Conservation (phyloP, 2,888 invertebrate species). For the Leptopilina drosophilae region DNA sequence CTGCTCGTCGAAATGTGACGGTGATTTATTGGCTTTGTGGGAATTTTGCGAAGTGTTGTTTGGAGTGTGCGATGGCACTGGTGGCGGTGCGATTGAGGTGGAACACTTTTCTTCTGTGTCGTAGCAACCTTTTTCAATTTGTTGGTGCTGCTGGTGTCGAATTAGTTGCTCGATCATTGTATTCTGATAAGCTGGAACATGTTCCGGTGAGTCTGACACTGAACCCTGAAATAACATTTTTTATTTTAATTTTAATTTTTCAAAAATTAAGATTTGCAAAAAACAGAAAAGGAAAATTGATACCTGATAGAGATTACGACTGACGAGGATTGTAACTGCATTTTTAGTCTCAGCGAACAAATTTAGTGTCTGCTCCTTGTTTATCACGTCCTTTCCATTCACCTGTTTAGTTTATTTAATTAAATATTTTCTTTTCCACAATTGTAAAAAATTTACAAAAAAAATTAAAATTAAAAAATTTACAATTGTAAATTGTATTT, state of each 20-base stretch:
- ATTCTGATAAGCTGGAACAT: slow-evolving; percentile 77
- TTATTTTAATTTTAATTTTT: background rate
- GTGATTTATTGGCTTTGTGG: slow-evolving; percentile 40
- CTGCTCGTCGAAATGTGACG: slow-evolving; percentile 66
- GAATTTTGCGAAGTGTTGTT: slow-evolving; percentile 46
- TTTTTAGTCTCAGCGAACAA: slow-evolving; percentile 80
- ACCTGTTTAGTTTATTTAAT: slow-evolving; percentile 70
- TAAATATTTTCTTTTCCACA: slow-evolving; percentile 21
- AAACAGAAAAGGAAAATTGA: slow-evolving; percentile 46
- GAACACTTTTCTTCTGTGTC: slow-evolving; percentile 67
- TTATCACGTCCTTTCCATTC: slow-evolving; percentile 81
- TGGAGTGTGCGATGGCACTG: slow-evolving; percentile 72
- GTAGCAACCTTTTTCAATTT: slow-evolving; percentile 57
- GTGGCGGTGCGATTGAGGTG: slow-evolving; percentile 66
- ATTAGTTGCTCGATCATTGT: slow-evolving; percentile 78
- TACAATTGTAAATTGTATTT: background rate
- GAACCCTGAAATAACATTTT: slow-evolving; percentile 53
- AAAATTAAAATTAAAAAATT: no score
- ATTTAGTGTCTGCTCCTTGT: slow-evolving; percentile 81
- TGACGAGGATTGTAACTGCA: slow-evolving; percentile 81
- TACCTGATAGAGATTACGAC: slow-evolving; percentile 80
- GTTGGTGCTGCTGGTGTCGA: slow-evolving; percentile 73
- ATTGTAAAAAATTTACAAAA: no score
- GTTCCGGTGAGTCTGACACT: slow-evolving; percentile 61
- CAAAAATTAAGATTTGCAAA: background rate